Percentiles rank a stretch among this genome's conserved stretches.
phyloP scores from a whole-genome alignment of 1,140 invertebrate species.

The Pachypeltis micranthus region DNA sequence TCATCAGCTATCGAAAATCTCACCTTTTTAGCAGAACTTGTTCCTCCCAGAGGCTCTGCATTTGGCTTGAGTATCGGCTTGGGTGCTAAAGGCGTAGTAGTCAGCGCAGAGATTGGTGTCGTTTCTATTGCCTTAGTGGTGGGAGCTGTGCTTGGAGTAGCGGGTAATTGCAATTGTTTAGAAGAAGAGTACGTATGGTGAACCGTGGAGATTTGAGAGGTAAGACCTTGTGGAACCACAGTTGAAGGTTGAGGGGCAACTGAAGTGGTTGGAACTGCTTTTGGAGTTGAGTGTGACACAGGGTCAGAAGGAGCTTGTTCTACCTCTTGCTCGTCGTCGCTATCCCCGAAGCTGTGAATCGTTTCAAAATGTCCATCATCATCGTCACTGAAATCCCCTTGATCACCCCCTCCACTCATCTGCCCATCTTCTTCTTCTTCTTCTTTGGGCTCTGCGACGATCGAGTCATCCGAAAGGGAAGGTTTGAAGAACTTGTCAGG shows the following conservation, averaged over 20 bases:
- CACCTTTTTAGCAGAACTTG: no score
- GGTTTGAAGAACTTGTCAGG: slow-evolving; percentile 6
- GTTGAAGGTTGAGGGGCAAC: not conserved
- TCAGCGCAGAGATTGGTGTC: slow-evolving; percentile 24
- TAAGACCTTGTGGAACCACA: not conserved
- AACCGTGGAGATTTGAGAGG: no score
- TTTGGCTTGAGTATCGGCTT: no score
- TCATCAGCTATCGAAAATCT: no score
- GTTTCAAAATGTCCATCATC: slow-evolving; percentile 20
- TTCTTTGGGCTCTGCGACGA: not conserved
- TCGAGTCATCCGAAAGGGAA: not conserved
- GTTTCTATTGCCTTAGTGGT: slow-evolving; percentile 12
- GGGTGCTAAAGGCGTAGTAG: no score
- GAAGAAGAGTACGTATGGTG: no score
- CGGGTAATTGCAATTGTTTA: no score
- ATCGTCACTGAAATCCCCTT: slow-evolving; percentile 14
- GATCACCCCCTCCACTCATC: not conserved
- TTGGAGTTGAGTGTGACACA: slow-evolving; percentile 10
- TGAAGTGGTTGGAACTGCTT: slow-evolving; percentile 28
- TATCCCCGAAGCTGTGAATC: slow-evolving; percentile 17
- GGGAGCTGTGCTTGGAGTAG: no score
- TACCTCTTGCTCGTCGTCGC: slow-evolving; percentile 12
- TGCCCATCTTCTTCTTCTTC: not conserved
- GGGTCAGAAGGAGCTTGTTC: no score
- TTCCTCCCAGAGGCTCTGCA: no score